A percentile compares a stretch with the other conserved stretches of the same genome.
phyloP scores from a whole-genome alignment of 2,888 invertebrate genomes.

The Brenthis hecate region DNA sequence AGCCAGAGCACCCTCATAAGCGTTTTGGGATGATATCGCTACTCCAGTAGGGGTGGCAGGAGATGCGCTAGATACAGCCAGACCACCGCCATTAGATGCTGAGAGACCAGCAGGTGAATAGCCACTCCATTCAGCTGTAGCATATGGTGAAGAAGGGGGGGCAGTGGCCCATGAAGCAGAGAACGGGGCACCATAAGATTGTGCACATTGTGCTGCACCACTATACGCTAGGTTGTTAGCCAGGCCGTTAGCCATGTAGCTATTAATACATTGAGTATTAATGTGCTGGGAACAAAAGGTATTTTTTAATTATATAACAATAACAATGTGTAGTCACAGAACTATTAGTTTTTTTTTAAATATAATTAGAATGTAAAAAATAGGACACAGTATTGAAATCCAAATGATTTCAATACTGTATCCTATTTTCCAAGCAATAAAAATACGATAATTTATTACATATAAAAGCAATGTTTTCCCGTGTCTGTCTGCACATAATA shows the following conservation, averaged over 20 bases:
- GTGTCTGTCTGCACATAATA: too few species aligned
- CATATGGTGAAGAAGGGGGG: neutral
- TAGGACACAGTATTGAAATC: too few species aligned
- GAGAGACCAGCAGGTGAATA: conserved; percentile 21
- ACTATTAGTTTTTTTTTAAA: too few species aligned
- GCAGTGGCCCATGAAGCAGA: conserved; percentile 18
- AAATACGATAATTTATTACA: too few species aligned
- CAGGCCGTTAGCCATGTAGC: conserved; percentile 7
- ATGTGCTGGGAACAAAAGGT: too few species aligned
- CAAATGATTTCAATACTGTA: too few species aligned
- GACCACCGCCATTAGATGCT: conserved; percentile 38
- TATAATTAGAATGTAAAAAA: too few species aligned
- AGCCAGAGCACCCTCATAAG: conserved; percentile 47
- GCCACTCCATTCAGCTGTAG: conserved; percentile 21
- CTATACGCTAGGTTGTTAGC: conserved; percentile 22
- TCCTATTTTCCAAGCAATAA: too few species aligned
- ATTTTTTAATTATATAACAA: too few species aligned
- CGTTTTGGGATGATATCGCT: conserved; percentile 51
- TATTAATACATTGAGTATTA: too few species aligned
- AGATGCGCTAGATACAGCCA: conserved; percentile 45
- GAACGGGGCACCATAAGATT: conserved; percentile 13
- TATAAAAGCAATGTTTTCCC: too few species aligned
- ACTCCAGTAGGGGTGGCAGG: conserved; percentile 47
- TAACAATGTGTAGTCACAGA: too few species aligned
- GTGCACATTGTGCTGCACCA: neutral